Percentiles rank a stretch among this genome's conserved stretches.
Evolutionary conservation across 2,797 vertebrate species (phyloP).

Genomic region (Periparus ater): DNA sequence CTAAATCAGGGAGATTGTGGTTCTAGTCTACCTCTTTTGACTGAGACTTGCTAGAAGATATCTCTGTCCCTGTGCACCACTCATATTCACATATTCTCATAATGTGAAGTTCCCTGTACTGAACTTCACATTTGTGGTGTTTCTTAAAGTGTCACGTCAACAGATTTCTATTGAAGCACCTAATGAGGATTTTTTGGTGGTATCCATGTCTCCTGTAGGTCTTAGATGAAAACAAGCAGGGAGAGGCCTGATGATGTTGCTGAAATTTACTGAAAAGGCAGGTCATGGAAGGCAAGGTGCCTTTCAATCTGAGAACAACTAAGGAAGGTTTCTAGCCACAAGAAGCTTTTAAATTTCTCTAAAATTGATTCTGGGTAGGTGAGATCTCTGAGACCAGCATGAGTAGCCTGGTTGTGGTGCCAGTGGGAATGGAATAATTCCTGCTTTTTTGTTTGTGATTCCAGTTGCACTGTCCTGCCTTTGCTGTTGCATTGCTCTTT

Average conservation of each 20-base stretch:
- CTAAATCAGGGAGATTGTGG: neutral
- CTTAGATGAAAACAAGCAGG: neutral
- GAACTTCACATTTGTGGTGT: neutral
- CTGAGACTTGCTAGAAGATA: neutral
- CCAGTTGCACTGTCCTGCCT: neutral
- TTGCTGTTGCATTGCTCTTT: neutral
- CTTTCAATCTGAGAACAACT: neutral
- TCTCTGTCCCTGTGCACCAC: neutral
- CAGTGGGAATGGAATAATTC: neutral
- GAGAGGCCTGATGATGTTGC: neutral
- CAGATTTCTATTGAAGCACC: neutral
- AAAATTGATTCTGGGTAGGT: neutral
- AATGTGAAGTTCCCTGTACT: neutral
- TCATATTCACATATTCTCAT: too few relatives aligned
- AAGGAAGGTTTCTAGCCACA: neutral
- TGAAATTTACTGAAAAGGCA: neutral
- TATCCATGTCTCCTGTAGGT: neutral
- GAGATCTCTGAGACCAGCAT: neutral
- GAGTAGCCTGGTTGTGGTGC: neutral
- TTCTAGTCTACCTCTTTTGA: neutral
- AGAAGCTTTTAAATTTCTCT: neutral
- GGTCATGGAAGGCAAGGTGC: neutral
- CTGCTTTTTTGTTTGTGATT: neutral
- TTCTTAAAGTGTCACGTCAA: neutral
- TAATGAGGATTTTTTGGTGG: neutral